Conservation (phyloP, 92 coral and sea anemone genomes). For the Ricordea florida region DNA sequence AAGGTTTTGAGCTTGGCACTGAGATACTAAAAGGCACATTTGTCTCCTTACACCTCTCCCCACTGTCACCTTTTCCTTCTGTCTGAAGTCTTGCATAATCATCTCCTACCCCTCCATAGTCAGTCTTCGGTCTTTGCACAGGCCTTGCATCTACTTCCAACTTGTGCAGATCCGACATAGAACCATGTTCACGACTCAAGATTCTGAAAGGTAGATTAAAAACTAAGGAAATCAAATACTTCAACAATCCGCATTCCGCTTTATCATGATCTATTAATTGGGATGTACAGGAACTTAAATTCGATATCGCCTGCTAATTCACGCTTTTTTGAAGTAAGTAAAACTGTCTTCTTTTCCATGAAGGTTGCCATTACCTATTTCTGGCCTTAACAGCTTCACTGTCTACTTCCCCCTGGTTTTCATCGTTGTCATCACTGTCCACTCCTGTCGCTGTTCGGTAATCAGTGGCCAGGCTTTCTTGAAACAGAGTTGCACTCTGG, state of each 20-base stretch:
- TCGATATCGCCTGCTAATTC: too few species aligned
- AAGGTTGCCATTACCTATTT: too few species aligned
- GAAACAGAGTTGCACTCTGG: constrained; percentile 80
- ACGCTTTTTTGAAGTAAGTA: too few species aligned
- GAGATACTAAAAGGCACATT: neutral
- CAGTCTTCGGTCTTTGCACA: constrained; percentile 11
- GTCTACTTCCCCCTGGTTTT: constrained; percentile 52
- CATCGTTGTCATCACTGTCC: constrained; percentile 80
- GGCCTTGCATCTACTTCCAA: constrained; percentile 7
- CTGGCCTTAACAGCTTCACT: constrained; percentile 60
- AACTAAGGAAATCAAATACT: too few species aligned
- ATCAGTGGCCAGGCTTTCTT: constrained; percentile 83
- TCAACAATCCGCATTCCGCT: too few species aligned
- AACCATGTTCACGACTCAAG: constrained; percentile 75
- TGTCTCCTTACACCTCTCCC: neutral
- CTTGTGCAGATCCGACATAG: constrained; percentile 74
- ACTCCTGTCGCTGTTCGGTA: constrained; percentile 55
- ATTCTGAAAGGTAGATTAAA: too few species aligned
- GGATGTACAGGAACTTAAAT: too few species aligned
- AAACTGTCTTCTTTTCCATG: too few species aligned
- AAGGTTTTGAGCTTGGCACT: too few species aligned
- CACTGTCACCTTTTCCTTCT: neutral
- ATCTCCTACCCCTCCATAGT: neutral
- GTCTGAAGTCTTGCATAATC: neutral
- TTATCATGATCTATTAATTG: too few species aligned